These are phyloP conservation scores for Limnothrissa miodon DNA, from an alignment of 2,113 vertebrate genomes.

Conservation along the genomic window DNA sequence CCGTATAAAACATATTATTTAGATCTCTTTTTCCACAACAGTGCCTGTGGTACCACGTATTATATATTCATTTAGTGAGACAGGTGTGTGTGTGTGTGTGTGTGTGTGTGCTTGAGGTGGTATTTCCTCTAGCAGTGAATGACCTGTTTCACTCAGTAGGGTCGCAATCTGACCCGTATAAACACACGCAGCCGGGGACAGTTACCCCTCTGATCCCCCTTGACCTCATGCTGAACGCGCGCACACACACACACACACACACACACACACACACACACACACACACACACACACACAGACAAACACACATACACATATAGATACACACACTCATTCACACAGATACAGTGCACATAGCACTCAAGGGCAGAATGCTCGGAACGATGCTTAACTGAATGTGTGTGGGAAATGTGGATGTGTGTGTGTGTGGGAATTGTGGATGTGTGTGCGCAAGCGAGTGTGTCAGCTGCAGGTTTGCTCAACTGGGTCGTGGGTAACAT, in stretches of 20 bases:
- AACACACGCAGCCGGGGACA: conserved; percentile 19
- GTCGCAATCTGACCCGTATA: conserved; percentile 4
- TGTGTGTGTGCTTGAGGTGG: conserved; percentile 2
- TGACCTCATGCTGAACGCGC: neutral
- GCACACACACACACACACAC: conserved; percentile 5
- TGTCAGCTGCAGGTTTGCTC: conserved; percentile 74
- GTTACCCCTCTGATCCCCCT: conserved; percentile 2
- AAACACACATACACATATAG: too few relatives aligned
- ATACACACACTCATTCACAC: too few relatives aligned
- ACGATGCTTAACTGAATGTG: neutral
- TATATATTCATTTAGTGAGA: neutral
- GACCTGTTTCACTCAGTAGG: conserved; percentile 15
- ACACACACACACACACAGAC: too few relatives aligned
- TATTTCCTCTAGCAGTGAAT: conserved; percentile 12
- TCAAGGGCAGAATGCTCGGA: neutral
- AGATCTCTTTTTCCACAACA: neutral
- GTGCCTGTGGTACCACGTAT: neutral
- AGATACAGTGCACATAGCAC: conserved; percentile 12
- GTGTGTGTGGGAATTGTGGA: conserved; percentile 2
- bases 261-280: conserved; percentile 14
- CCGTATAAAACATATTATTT: neutral
- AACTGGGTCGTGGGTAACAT: conserved; percentile 88
- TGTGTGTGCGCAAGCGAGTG: neutral
- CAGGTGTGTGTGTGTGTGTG: conserved; percentile 7
- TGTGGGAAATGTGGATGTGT: conserved; percentile 12